Evolutionary conservation across 2,797 vertebrate species (phyloP), one percentile per base, ranked within the genome.

Genomic region (Labeo calbasu): DNA sequence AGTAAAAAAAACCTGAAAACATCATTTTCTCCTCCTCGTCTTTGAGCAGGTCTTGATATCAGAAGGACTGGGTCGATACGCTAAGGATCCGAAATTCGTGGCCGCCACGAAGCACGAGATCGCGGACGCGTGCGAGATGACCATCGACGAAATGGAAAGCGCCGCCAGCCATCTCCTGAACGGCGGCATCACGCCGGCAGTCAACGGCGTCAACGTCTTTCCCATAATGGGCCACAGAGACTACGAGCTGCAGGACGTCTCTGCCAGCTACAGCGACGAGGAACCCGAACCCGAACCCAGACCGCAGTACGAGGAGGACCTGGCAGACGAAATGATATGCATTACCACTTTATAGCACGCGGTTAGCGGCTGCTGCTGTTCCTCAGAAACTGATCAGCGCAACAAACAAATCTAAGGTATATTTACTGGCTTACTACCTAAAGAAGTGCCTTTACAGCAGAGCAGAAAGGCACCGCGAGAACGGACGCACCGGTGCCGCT

Each of bases 111-210:
- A 99, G 92, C 96, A 99, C 0, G 98, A 99, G 91, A 98, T 99
- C 36, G 98, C 98, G 0, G 98, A 99, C 32, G 98, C 98, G 0
- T 99, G 98, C 88, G 97, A 99, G 92, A 97, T 99, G 95, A 99
- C 98, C n/a, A 99, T 99, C 78, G 98, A 99, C 0, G 98, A 99
- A 93, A 99, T 99, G 98, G 98, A 99, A 92, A 99, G 98, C 10
- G 98, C 98, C 8, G 98, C 98, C 83, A 99, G 98, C 92, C 97
- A 96, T 88, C 95, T 99, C 89, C 95, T 99, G 88, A 99, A 96
- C 0, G 97, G 97, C 71, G 95, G 94, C 15, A 92, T 96, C 55
- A 90, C 94, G 53, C 95, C 95, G 0, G 92, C 91, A 65, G 91
- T 96, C 77, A 96, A 96, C 0, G 96, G 97, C 84, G 96, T 96